Conservation (phyloP, 2,113 vertebrate species). For the Carollia perspicillata region DNA sequence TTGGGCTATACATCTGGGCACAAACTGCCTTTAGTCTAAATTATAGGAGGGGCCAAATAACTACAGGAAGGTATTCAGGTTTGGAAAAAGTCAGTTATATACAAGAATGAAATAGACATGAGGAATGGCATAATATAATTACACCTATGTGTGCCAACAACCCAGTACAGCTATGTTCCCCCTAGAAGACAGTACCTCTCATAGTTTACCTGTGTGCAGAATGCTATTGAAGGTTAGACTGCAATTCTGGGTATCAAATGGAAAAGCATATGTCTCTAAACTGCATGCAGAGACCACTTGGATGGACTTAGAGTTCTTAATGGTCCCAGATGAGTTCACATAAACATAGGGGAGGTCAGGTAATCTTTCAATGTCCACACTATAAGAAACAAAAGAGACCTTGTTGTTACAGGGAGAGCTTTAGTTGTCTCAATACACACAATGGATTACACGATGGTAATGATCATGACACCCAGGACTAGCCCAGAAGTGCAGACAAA, state of each 20-base stretch:
- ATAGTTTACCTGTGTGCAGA: conserved; percentile 84
- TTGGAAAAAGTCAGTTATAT: background rate
- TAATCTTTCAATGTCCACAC: conserved; percentile 85
- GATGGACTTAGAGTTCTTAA: conserved; percentile 87
- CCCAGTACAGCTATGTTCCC: background rate
- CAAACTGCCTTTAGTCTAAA: background rate
- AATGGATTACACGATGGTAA: background rate
- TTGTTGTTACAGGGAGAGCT: background rate
- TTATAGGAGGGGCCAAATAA: background rate
- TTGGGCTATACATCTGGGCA: background rate
- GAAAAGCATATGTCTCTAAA: conserved; percentile 87
- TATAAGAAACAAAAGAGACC: conserved; percentile 55
- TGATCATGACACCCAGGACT: background rate
- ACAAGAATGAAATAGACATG: conserved; percentile 7
- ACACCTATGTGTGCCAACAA: background rate
- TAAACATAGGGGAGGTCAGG: conserved; percentile 87
- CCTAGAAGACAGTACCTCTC: background rate
- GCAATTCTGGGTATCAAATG: conserved; percentile 88
- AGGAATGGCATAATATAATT: background rate
- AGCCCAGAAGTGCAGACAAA: background rate
- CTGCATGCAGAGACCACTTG: conserved; percentile 87
- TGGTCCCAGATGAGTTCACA: conserved; percentile 86
- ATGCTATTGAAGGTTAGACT: conserved; percentile 87
- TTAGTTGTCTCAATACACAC: background rate
- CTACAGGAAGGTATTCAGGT: background rate